phyloP scores from a whole-genome alignment of 2,113 vertebrate species.

The Lipophrys pholis region DNA sequence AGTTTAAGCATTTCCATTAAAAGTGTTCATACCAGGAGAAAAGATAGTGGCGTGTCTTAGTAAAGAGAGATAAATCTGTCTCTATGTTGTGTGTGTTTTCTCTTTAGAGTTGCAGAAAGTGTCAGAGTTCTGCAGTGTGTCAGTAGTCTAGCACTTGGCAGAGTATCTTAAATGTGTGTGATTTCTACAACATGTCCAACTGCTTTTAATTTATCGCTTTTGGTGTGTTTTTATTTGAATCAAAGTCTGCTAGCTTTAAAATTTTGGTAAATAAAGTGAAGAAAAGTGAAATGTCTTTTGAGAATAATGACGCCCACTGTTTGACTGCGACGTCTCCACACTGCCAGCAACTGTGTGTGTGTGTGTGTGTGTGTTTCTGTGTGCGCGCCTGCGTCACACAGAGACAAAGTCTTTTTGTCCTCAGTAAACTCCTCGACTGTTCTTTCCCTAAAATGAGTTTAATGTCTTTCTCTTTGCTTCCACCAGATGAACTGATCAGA shows the following conservation, averaged over 20 bases:
- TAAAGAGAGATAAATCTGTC: too few species aligned
- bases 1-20: too few species aligned
- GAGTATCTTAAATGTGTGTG: background rate
- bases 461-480: background rate
- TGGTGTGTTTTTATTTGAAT: background rate
- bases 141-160: background rate
- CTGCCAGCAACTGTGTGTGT: background rate
- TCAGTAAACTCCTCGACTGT: background rate
- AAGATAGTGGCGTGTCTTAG: too few species aligned
- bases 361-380: background rate
- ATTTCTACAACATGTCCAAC: too few species aligned
- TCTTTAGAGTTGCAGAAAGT: too few species aligned
- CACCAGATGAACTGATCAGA: background rate
- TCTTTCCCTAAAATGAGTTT: background rate
- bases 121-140: too few species aligned
- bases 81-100: too few species aligned
- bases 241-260: background rate
- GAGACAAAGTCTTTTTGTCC: constrained; percentile 46
- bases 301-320: constrained; percentile 46
- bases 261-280: background rate
- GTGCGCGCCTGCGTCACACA: constrained; percentile 4
- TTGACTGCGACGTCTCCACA: constrained; percentile 30
- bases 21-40: too few species aligned
- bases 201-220: too few species aligned
- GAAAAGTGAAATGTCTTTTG: constrained; percentile 8